Conservation (phyloP, 2,797 vertebrate genomes). For the Catostomus latipinnis region DNA sequence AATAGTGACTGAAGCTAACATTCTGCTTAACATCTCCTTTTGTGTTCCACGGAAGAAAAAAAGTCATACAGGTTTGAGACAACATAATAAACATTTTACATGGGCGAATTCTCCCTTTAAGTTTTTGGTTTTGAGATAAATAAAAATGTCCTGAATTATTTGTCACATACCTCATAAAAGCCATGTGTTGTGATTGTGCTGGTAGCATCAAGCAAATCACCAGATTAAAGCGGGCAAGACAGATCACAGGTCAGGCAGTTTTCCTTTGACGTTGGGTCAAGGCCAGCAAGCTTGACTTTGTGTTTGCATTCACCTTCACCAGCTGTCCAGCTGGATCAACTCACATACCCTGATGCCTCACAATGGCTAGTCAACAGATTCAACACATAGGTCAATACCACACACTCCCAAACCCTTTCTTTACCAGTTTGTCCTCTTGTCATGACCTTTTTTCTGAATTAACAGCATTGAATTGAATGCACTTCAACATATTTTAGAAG, state of each 20-base stretch:
- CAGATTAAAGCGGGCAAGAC: conserved; percentile 60
- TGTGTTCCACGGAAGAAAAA: too few relatives aligned
- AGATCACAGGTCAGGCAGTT: conserved; percentile 65
- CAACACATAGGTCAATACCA: conserved; percentile 25
- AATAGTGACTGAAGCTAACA: too few relatives aligned
- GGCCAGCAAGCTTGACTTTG: conserved; percentile 72
- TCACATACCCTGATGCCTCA: conserved; percentile 54
- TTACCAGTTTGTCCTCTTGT: conserved; percentile 8
- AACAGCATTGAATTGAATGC: not conserved
- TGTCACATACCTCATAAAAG: too few relatives aligned
- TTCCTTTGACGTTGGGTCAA: conserved; percentile 71
- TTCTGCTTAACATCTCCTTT: too few relatives aligned
- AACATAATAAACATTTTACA: too few relatives aligned
- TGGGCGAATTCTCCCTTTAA: too few relatives aligned
- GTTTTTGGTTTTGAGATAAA: too few relatives aligned
- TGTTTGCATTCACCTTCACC: conserved; percentile 66
- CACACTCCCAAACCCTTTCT: not conserved
- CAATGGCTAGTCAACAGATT: conserved; percentile 21
- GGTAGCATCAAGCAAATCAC: conserved; percentile 25
- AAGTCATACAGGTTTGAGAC: too few relatives aligned
- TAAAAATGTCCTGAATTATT: too few relatives aligned
- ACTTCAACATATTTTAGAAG: not conserved
- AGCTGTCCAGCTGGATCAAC: conserved; percentile 69
- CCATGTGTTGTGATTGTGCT: conserved; percentile 33
- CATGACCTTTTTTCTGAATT: conserved; percentile 11